These are phyloP conservation scores for Delia radicum DNA, from an alignment of 1,140 invertebrate genomes.

Conservation along the genomic window DNA sequence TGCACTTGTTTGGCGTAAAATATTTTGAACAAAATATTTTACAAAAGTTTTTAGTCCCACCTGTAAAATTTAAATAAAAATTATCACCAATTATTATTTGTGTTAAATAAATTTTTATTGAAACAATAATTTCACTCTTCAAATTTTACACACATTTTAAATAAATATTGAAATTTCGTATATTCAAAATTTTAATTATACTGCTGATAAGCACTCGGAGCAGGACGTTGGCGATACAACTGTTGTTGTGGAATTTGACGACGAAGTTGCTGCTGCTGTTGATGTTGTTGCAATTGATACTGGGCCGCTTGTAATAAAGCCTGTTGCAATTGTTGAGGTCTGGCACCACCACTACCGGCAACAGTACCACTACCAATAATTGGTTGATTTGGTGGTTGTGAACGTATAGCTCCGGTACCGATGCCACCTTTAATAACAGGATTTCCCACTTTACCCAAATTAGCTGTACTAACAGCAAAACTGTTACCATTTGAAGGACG, in stretches of 20 bases:
- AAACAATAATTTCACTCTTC: no score
- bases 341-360: neutral
- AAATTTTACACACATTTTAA: no score
- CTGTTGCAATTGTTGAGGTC: slow-evolving; percentile 11
- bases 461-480: slow-evolving; percentile 11
- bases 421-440: no score
- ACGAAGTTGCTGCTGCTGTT: neutral
- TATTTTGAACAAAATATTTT: no score
- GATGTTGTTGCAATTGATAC: slow-evolving; percentile 1
- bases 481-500: slow-evolving; percentile 3
- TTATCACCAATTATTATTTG: no score
- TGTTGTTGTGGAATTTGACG: slow-evolving; percentile 1
- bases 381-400: neutral
- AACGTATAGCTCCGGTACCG: neutral
- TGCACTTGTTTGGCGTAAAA: no score
- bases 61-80: no score
- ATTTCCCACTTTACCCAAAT: neutral
- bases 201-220: neutral
- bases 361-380: neutral
- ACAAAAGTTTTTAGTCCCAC: no score
- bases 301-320: slow-evolving; percentile 2
- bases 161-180: no score
- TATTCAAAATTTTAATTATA: neutral
- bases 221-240: slow-evolving; percentile 8
- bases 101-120: no score